phyloP scores from a whole-genome alignment of 1,140 invertebrate genomes.

The Rhizoglyphus robini region DNA sequence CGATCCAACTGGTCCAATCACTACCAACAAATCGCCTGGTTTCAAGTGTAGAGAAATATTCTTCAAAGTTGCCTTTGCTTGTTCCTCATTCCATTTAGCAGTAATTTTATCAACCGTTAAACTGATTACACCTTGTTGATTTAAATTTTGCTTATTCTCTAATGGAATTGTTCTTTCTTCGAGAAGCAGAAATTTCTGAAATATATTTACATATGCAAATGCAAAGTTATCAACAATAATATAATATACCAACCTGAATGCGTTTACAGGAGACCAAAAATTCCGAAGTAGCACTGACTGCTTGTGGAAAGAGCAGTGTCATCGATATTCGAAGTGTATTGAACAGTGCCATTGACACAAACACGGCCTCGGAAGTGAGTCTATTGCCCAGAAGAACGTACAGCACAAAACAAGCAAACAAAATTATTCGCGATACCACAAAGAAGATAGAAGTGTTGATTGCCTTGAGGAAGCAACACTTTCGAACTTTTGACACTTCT shows the following conservation, averaged over 20 bases:
- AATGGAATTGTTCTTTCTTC: neutral
- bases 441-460: constrained; percentile 40
- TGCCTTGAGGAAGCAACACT: constrained; percentile 49
- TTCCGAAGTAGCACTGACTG: constrained; percentile 39
- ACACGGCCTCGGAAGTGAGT: constrained; percentile 59
- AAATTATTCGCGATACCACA: constrained; percentile 45
- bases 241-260: no score
- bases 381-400: constrained; percentile 47
- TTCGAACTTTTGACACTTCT: constrained; percentile 39
- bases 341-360: constrained; percentile 54
- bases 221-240: no score
- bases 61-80: constrained; percentile 21
- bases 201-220: no score
- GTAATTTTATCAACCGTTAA: neutral
- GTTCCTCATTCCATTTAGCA: neutral
- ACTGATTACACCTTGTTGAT: neutral
- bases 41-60: constrained; percentile 22
- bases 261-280: constrained; percentile 48
- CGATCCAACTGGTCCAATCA: constrained; percentile 59
- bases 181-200: neutral
- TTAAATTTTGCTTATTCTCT: neutral
- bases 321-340: constrained; percentile 49
- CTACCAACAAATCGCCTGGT: constrained; percentile 43
- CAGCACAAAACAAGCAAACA: constrained; percentile 54
- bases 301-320: constrained; percentile 53